Base-by-base conservation (phyloP, 1,140 invertebrate species). In the Lepidurus apus region DNA sequence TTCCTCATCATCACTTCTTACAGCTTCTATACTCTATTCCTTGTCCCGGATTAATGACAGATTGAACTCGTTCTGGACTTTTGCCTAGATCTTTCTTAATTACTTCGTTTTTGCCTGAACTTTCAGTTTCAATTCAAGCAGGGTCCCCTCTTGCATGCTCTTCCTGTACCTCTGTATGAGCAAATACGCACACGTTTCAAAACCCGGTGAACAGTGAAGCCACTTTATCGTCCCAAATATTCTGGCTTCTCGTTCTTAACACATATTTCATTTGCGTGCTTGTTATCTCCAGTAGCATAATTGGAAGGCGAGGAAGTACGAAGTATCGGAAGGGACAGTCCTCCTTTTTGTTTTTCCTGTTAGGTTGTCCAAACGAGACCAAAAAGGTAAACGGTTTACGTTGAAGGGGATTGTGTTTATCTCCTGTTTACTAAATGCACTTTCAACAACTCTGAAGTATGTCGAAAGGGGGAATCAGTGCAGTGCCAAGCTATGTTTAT, bases 401-500 rank as follows among this genome's bases (percentile, higher is more conserved):
- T 65, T 65, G 21, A 13, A 21, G 53, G 13, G n/a, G 53, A 65
- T 65, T 65, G 17, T 65, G 53, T 65, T 65, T 65, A 65, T 65
- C 53, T 21, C 21, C 6, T 65, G 53, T 65, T 65, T 65, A 21
- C 34, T 65, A 21, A 65, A n/a, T 65, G 53, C 53, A 65, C 21
- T 65, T 65, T 65, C 0, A 65, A 17, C 53, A 65, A 65, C 17
- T 65, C n/a, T 65, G 17, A 17, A 9, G 21, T n/a, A 65, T 21
- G 21, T 7, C 17, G 13, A n/a, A 17, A 17, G 53, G 13, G 21
- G 21, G 21, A 65, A 65, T 65, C 53, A 65, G 53, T 65, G 53
- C 53, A 65, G 53, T 65, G 53, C 53, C 53, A 65, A 65, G 53
- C 53, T 65, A 65, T 65, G 53, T 65, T 65, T 65, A 21, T 65